phyloP scores from a whole-genome alignment of 2,888 invertebrate genomes.

The Drosophila meridionalis region DNA sequence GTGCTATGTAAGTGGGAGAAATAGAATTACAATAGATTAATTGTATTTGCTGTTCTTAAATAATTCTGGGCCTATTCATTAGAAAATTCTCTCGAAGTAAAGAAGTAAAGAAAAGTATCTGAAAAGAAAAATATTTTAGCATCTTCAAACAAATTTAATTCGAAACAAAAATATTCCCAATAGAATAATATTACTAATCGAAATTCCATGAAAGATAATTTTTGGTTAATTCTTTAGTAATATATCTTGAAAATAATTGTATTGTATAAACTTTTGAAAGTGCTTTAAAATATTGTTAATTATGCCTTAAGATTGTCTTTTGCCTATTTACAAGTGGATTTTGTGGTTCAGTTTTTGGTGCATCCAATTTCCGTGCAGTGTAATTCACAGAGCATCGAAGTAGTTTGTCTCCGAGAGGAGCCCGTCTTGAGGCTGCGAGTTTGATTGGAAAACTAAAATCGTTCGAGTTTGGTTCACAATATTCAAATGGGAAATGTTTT shows the following conservation, averaged over 20 bases:
- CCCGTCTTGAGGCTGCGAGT: not conserved
- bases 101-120: too few relatives aligned
- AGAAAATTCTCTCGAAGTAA: too few relatives aligned
- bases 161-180: too few relatives aligned
- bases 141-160: not conserved
- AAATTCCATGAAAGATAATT: not conserved
- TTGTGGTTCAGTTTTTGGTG: not conserved
- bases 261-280: not conserved
- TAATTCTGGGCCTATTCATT: too few relatives aligned
- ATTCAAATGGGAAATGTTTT: not conserved
- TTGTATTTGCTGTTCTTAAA: not conserved
- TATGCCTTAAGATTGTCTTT: not conserved
- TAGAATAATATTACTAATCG: too few relatives aligned
- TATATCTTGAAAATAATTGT: not conserved
- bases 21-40: not conserved
- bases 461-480: not conserved
- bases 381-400: not conserved
- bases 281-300: not conserved
- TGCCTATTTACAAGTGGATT: not conserved
- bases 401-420: not conserved
- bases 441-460: not conserved
- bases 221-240: not conserved
- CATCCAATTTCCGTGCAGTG: not conserved
- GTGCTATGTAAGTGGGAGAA: constrained; percentile 65
- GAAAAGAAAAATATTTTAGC: not conserved